phyloP scores from a whole-genome alignment of 2,888 invertebrate species.

The Caenorhabditis auriculariae region DNA sequence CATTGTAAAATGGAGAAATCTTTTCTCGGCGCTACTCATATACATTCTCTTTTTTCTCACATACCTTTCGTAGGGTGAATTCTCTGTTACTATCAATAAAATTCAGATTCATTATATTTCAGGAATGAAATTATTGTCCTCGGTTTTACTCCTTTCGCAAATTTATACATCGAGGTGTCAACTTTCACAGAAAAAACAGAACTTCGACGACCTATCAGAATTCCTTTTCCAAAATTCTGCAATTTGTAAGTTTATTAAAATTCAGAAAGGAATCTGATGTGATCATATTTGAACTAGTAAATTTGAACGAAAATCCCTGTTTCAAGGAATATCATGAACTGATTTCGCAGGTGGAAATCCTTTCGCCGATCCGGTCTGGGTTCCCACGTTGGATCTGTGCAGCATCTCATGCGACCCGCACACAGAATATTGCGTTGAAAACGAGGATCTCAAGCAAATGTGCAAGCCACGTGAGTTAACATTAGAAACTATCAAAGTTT shows the following conservation, averaged over 20 bases:
- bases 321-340: neutral
- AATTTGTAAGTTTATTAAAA: conserved; percentile 10
- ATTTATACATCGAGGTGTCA: conserved; percentile 3
- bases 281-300: neutral
- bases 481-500: too few species aligned
- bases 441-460: conserved; percentile 54
- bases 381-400: conserved; percentile 59
- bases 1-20: too few species aligned
- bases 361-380: conserved; percentile 59
- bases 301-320: neutral
- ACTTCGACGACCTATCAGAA: conserved; percentile 18
- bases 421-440: conserved; percentile 57
- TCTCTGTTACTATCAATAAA: too few species aligned
- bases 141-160: neutral
- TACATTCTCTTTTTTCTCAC: too few species aligned
- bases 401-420: conserved; percentile 46
- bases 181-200: conserved; percentile 4
- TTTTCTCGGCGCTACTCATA: too few species aligned
- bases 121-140: neutral
- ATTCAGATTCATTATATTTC: too few species aligned
- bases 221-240: conserved; percentile 14
- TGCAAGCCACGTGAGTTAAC: conserved; percentile 51
- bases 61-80: too few species aligned
- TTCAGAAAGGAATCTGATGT: neutral
- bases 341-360: conserved; percentile 49